Evolutionary conservation across 2,888 invertebrate species (phyloP), one percentile per base, ranked within the genome.

Genomic region (Eurois occulta): DNA sequence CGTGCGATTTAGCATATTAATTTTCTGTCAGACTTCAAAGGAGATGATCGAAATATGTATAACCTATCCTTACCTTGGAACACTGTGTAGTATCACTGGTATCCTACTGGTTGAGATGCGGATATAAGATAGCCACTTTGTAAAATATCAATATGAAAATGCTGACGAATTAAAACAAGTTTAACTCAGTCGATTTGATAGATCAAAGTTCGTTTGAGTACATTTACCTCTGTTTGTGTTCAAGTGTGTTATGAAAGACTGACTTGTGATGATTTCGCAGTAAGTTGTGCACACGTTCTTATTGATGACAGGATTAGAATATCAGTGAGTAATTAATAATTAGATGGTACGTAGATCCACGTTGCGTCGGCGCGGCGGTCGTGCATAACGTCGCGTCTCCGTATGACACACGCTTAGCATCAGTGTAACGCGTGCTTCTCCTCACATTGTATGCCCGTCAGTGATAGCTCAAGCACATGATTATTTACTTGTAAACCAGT

Each of bases 131-230:
- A 67, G n/a, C 32, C 18, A 35, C 7, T 65, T 0, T 46, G 32
- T 72, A 21, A 32, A 67, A 65, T 58, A 35, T 78, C 24, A 16
- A 66, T 70, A 43, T 52, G 10, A 83, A 58, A 35, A 64, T 41
- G 35, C 52, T 43, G 48, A 52, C 28, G 60, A 67, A 66, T 43
- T 46, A 68, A 35, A 67, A 78, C 78, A 64, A 65, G 78, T 78
- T 80, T 69, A 41, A 35, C 68, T 41, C 67, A 46, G 55, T 35
- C 21, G 65, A 62, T 71, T 79, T 72, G 72, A 80, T 78, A 79
- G 80, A 55, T 84, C 75, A 84, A 84, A 80, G 85, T 85, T 73
- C 85, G 38, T 73, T 84, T 10, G 84, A 72, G 81, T 81, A 80
- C 84, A 48, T 84, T 81, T 84, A 81, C 81, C 81, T 66, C 75